Conservation (phyloP, 2,113 vertebrate species). For the Percopsis transmontana region DNA sequence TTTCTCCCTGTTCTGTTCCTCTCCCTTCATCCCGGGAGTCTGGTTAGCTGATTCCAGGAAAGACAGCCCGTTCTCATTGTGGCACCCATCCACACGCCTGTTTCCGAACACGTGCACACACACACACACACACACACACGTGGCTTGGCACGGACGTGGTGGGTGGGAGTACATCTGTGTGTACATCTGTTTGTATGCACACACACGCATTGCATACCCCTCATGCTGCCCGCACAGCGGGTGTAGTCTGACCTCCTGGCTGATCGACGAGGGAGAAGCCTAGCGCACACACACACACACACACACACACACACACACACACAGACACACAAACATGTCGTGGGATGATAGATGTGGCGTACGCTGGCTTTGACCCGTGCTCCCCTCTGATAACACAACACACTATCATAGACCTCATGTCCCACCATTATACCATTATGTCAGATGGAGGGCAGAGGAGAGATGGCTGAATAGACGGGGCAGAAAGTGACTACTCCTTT, state of each 20-base stretch:
- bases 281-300: slow-evolving; percentile 12
- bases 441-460: slow-evolving; percentile 22
- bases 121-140: slow-evolving; percentile 63
- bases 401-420: slow-evolving; percentile 47
- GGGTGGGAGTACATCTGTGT: slow-evolving; percentile 9
- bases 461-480: slow-evolving; percentile 39
- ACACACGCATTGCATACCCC: neutral
- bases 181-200: neutral
- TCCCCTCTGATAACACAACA: slow-evolving; percentile 53
- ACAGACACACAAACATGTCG: slow-evolving; percentile 7
- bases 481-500: slow-evolving; percentile 14
- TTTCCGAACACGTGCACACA: slow-evolving; percentile 72
- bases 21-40: too few relatives aligned
- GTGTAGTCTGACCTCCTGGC: slow-evolving; percentile 22
- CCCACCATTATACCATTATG: slow-evolving; percentile 42
- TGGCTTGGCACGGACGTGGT: slow-evolving; percentile 8
- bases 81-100: slow-evolving; percentile 61
- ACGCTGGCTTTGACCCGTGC: slow-evolving; percentile 46
- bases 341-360: slow-evolving; percentile 54
- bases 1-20: too few relatives aligned
- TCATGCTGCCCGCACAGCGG: neutral
- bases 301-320: slow-evolving; percentile 3
- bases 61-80: slow-evolving; percentile 57
- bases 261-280: slow-evolving; percentile 65
- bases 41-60: slow-evolving; percentile 43